phyloP scores from a whole-genome alignment of 2,797 vertebrate species.

The Bufotes viridis region DNA sequence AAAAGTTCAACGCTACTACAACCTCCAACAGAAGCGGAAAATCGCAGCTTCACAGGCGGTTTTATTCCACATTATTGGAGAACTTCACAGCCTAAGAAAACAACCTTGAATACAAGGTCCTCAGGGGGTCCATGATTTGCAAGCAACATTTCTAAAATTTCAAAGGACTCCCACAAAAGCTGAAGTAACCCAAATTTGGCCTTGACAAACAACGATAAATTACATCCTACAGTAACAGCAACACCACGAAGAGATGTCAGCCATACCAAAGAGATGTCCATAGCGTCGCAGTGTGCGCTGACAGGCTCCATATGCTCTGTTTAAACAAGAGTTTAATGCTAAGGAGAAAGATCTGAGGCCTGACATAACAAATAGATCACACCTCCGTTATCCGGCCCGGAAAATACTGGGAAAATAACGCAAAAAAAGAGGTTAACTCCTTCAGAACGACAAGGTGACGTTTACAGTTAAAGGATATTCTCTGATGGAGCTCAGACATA shows the following conservation, averaged over 20 bases:
- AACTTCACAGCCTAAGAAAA: not conserved
- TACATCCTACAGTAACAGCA: slow-evolving; percentile 21
- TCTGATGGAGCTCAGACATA: not conserved
- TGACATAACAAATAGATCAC: slow-evolving; percentile 41
- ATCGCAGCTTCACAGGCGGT: not conserved
- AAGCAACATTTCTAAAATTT: slow-evolving; percentile 12
- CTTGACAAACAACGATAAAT: slow-evolving; percentile 21
- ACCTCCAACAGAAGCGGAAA: not conserved
- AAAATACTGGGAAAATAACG: slow-evolving; percentile 9
- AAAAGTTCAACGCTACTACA: not conserved
- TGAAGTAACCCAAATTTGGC: slow-evolving; percentile 23
- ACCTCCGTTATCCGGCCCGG: slow-evolving; percentile 18
- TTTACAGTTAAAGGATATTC: not conserved
- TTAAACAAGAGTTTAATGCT: slow-evolving; percentile 28
- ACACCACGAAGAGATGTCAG: not conserved
- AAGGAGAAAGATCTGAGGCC: not conserved
- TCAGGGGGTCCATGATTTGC: slow-evolving; percentile 6
- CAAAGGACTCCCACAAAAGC: not conserved
- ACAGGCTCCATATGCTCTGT: slow-evolving; percentile 36
- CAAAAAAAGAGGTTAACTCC: slow-evolving; percentile 2
- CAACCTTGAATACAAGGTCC: not conserved
- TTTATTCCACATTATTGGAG: not conserved
- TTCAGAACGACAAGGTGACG: not conserved
- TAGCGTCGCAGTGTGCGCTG: slow-evolving; percentile 7
- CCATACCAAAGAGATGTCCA: not conserved